Base-by-base conservation (phyloP, 2,888 invertebrate species). In the Ophion costatus region DNA sequence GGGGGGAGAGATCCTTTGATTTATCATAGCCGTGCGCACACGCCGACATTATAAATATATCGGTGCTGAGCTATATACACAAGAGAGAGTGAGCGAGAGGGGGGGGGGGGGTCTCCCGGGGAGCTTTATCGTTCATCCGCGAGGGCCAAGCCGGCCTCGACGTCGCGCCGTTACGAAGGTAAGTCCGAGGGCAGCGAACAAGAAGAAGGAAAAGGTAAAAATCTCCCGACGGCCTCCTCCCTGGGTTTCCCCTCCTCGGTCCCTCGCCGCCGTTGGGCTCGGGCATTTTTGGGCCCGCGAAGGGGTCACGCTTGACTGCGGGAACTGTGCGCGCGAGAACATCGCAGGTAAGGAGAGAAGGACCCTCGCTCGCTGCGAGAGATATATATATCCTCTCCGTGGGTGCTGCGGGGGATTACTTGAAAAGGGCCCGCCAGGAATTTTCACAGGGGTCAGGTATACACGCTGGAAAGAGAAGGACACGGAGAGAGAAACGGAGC, bases 1-100 rank as follows among this genome's bases (percentile, higher is more conserved):
- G n/a, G n/a, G n/a, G n/a, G 63, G 73, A 70, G 66, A 29, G 66
- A 22, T 59, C 80, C 84, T 85, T 89, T 85, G 85, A 85, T 85
- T 85, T 83, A 81, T 85, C 82, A 66, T 75, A 63, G 77, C 70
- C 29, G 71, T 70, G 78, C 42, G 81, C 80, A 77, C 87, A 88
- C 85, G 88, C 79, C 86, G 88, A 88, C 89, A 80, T 90, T 91
- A 91, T 91, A 90, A 90, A 91, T 91, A 91, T 91, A 83, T 80
- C 83, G 76, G 56, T 20, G 66, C 59, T 56, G 56, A 73, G 42
- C 56, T 24, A 51, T 63, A 70, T 64, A 67, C 24, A 71, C 33
- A 71, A 74, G 63, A 61, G 63, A 17, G 69, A 45, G 69, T 71
- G 56, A 70, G 51, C 45, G 63, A 66, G 66, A 20, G 17, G 57